phyloP scores from a whole-genome alignment of 2,797 vertebrate species.

The Rhinophrynus dorsalis region DNA sequence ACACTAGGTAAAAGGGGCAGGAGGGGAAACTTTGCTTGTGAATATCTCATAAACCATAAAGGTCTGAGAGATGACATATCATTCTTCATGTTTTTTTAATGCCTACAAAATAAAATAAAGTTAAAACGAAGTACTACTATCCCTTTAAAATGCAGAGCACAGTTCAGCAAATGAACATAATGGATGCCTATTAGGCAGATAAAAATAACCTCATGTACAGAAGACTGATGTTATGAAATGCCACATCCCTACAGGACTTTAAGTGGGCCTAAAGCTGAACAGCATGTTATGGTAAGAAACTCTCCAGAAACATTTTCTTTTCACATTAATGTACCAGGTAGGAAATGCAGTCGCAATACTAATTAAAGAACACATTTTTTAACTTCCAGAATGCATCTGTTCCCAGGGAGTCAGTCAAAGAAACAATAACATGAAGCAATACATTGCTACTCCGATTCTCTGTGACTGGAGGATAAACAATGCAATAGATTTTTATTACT shows the following conservation, averaged over 20 bases:
- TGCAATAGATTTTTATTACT: too few species aligned
- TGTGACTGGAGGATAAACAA: too few species aligned
- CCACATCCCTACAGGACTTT: neutral
- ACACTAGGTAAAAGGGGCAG: too few species aligned
- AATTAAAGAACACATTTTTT: neutral
- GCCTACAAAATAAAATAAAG: too few species aligned
- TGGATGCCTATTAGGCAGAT: neutral
- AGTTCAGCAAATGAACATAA: neutral
- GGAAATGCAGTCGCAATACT: neutral
- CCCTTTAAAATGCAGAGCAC: neutral
- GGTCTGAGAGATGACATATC: too few species aligned
- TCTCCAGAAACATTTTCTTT: neutral
- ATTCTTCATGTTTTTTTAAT: too few species aligned
- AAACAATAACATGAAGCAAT: neutral
- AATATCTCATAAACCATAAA: too few species aligned
- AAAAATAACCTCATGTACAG: neutral
- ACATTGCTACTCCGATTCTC: too few species aligned
- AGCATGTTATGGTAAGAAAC: neutral
- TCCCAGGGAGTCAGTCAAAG: neutral
- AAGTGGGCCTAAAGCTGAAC: neutral
- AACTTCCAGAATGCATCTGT: neutral
- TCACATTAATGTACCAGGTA: neutral
- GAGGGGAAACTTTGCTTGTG: too few species aligned
- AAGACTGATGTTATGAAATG: constrained; percentile 3
- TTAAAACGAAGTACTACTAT: too few species aligned